phyloP scores from a whole-genome alignment of 2,797 vertebrate genomes.

The Moxostoma hubbsi region DNA sequence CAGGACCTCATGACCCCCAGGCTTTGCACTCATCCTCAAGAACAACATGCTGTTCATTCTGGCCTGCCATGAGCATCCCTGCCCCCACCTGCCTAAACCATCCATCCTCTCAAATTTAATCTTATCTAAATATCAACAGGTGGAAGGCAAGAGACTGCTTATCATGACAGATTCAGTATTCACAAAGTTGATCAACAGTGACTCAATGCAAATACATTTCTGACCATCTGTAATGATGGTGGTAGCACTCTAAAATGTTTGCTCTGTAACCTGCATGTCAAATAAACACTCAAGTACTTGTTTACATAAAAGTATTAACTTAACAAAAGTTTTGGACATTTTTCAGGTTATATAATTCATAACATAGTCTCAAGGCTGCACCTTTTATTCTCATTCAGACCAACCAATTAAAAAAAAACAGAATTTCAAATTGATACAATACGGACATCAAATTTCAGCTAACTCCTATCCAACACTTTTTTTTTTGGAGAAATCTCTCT shows the following conservation, averaged over 20 bases:
- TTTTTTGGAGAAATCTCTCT: no score
- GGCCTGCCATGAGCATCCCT: constrained; percentile 64
- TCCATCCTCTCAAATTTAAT: constrained; percentile 72
- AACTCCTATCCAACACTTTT: no score
- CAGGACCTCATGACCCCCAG: constrained; percentile 85
- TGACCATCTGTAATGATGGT: constrained; percentile 55
- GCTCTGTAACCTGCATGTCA: background rate
- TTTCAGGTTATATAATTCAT: background rate
- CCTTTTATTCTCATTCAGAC: no score
- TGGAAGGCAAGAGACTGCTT: constrained; percentile 73
- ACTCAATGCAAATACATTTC: constrained; percentile 65
- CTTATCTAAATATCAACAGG: constrained; percentile 81
- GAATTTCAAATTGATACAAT: no score
- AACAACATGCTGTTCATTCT: constrained; percentile 76
- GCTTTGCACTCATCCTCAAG: constrained; percentile 58
- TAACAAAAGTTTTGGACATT: background rate
- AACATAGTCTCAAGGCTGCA: background rate
- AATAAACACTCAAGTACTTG: background rate
- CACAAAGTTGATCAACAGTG: constrained; percentile 71
- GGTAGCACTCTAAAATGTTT: constrained; percentile 33
- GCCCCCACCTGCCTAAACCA: constrained; percentile 50
- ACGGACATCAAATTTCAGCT: no score
- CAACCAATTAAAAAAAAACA: no score
- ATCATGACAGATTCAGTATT: constrained; percentile 72
- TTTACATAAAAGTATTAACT: background rate